Evolutionary conservation across 1,140 invertebrate genomes (phyloP).

Genomic region (Heliconius melpomene): DNA sequence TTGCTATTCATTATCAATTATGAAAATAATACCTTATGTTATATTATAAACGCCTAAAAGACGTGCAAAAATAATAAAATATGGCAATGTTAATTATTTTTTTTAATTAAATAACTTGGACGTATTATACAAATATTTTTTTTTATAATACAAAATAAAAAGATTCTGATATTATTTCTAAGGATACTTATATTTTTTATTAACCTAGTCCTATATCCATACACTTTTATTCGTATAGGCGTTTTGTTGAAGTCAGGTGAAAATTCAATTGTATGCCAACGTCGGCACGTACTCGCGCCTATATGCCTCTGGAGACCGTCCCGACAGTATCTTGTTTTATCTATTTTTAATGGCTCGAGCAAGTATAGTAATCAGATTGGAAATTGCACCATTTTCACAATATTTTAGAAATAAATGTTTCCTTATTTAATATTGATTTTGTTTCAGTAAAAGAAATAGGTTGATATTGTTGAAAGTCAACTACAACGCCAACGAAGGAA

Average conservation of each 20-base stretch:
- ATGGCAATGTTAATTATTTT: too few species aligned
- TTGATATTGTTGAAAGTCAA: too few species aligned
- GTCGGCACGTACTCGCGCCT: slow-evolving; percentile 49
- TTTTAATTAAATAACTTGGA: too few species aligned
- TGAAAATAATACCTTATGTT: too few species aligned
- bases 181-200: background rate
- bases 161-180: too few species aligned
- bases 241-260: slow-evolving; percentile 32
- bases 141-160: too few species aligned
- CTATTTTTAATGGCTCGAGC: slow-evolving; percentile 72
- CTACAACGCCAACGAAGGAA: too few species aligned
- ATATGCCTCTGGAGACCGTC: slow-evolving; percentile 52
- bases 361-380: slow-evolving; percentile 36
- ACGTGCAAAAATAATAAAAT: too few species aligned
- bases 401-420: background rate
- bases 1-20: too few species aligned
- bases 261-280: slow-evolving; percentile 70
- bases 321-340: slow-evolving; percentile 73
- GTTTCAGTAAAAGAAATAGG: background rate
- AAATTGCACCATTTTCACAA: background rate
- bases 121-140: too few species aligned
- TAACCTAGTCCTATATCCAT: background rate
- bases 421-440: background rate
- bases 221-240: background rate
- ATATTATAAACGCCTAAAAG: too few species aligned